Conservation (phyloP, 1,140 invertebrate species). For the Melipona quadrifasciata region DNA sequence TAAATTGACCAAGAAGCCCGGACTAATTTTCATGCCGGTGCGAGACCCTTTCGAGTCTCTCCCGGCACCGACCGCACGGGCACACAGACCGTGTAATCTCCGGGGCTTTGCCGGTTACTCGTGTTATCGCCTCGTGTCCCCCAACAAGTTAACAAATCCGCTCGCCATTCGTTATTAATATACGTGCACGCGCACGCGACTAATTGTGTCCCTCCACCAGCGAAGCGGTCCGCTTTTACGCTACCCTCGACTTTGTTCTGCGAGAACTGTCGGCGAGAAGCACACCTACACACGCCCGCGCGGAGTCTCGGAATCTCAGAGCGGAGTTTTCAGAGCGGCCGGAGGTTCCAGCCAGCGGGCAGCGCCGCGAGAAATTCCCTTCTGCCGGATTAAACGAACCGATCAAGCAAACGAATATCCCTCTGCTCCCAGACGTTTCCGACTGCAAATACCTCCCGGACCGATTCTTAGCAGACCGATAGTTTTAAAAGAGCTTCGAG, state of each 20-base stretch:
- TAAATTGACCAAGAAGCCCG: constrained; percentile 63
- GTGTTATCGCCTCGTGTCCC: constrained; percentile 10
- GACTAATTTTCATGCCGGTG: constrained; percentile 57
- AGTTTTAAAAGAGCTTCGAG: not conserved
- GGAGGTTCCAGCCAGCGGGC: too few species aligned
- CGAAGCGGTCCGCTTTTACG: constrained; percentile 1
- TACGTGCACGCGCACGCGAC: constrained; percentile 28
- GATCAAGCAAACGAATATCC: not conserved
- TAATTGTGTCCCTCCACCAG: constrained; percentile 54
- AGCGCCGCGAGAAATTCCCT: not conserved
- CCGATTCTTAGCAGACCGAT: not conserved
- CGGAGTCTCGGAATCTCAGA: too few species aligned
- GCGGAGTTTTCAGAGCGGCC: not conserved
- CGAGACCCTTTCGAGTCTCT: constrained; percentile 8
- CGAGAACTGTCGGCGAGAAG: not conserved
- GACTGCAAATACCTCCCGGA: not conserved
- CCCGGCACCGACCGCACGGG: too few species aligned
- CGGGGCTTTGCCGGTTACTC: constrained; percentile 19
- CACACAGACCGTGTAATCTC: constrained; percentile 50
- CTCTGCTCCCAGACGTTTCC: not conserved
- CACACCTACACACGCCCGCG: not conserved
- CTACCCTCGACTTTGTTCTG: not conserved
- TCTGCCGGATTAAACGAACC: not conserved
- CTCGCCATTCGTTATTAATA: constrained; percentile 48
- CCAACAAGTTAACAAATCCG: constrained; percentile 45